Conservation (phyloP, 2,113 vertebrate species). For the Elephas maximus region DNA sequence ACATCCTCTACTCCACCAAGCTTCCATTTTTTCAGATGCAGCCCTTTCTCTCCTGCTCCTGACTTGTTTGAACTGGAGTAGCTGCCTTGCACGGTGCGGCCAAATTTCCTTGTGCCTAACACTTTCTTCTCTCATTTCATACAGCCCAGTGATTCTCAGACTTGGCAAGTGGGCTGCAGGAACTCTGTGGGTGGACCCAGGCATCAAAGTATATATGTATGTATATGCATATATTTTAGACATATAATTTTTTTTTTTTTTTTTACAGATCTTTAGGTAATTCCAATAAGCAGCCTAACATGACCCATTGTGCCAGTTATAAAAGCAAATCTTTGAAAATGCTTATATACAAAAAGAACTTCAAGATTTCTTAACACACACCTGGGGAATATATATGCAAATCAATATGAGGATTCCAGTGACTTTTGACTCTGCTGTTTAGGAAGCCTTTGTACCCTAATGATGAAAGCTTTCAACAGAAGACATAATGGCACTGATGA, state of each 20-base stretch:
- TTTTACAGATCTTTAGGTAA: not conserved
- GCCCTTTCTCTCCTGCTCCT: not conserved
- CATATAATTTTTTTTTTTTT: not conserved
- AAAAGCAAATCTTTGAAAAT: conserved; percentile 24
- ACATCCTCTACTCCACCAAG: not conserved
- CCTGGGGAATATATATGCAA: not conserved
- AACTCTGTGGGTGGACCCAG: too few relatives aligned
- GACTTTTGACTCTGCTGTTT: not conserved
- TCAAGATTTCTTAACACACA: not conserved
- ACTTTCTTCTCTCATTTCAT: not conserved
- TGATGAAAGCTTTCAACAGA: not conserved
- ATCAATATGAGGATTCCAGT: not conserved
- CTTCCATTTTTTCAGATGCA: not conserved
- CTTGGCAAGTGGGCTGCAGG: too few relatives aligned
- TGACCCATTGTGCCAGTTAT: not conserved
- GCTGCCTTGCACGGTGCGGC: not conserved
- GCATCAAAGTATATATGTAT: not conserved
- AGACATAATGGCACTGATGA: not conserved
- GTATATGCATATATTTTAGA: too few relatives aligned
- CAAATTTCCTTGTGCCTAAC: not conserved
- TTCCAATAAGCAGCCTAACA: not conserved
- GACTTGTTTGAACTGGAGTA: not conserved
- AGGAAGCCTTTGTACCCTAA: not conserved
- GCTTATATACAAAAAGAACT: not conserved
- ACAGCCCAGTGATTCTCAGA: not conserved